Evolutionary conservation across 2,888 invertebrate genomes (phyloP).

Genomic region (Mechanitis mazaeus): DNA sequence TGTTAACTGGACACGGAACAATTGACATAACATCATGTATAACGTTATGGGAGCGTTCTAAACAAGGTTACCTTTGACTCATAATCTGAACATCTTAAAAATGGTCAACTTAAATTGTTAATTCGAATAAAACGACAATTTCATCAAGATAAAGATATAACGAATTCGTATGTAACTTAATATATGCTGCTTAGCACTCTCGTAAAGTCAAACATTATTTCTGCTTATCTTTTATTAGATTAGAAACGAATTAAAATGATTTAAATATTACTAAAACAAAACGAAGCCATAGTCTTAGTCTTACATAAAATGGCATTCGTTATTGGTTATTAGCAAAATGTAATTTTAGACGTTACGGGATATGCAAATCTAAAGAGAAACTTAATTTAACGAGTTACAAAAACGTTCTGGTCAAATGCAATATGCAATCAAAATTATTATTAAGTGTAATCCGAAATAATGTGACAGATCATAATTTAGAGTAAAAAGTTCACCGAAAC

Average conservation of each 20-base stretch:
- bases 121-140: constrained; percentile 3
- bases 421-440: constrained; percentile 64
- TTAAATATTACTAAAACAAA: neutral
- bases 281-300: neutral
- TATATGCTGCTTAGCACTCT: neutral
- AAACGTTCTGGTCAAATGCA: constrained; percentile 42
- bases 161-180: neutral
- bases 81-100: constrained; percentile 7
- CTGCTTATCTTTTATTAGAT: neutral
- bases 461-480: constrained; percentile 66
- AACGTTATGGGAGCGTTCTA: constrained; percentile 4
- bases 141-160: constrained; percentile 3
- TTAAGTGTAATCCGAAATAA: constrained; percentile 61
- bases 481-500: constrained; percentile 49
- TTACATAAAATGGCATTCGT: constrained; percentile 3
- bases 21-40: constrained; percentile 29
- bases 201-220: neutral
- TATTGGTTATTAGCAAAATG: constrained; percentile 19
- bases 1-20: constrained; percentile 24
- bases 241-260: constrained; percentile 2
- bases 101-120: constrained; percentile 2
- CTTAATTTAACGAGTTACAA: constrained; percentile 28
- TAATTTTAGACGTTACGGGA: constrained; percentile 32
- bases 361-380: constrained; percentile 32
- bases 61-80: constrained; percentile 6